Conservation (phyloP, 1,140 invertebrate genomes). For the Papilio helenus region DNA sequence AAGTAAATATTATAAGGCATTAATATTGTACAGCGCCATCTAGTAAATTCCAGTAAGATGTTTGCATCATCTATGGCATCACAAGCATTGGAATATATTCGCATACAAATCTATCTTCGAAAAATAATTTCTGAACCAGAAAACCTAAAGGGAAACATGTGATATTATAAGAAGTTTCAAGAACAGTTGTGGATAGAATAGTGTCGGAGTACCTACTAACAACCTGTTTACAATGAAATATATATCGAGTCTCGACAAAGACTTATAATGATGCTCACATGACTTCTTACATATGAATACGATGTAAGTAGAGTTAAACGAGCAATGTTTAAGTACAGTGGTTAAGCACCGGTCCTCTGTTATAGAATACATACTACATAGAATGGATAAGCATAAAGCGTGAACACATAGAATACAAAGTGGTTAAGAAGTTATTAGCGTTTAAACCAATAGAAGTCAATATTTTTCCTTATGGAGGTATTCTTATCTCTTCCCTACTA, state of each 20-base stretch:
- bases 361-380: neutral
- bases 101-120: no score
- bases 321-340: neutral
- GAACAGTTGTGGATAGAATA: neutral
- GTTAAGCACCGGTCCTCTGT: neutral
- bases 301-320: neutral
- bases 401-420: neutral
- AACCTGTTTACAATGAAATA: constrained; percentile 5
- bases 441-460: no score
- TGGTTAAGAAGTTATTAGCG: neutral
- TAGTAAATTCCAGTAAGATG: neutral
- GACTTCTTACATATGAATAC: neutral
- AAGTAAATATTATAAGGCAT: neutral
- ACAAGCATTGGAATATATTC: no score
- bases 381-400: neutral
- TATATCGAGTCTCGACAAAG: neutral
- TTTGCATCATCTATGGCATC: neutral
- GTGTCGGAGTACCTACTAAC: neutral
- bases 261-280: neutral
- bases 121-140: neutral
- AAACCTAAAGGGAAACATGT: neutral
- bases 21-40: neutral
- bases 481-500: no score
- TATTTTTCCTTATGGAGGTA: no score
- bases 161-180: neutral